Base-by-base conservation (phyloP, 1,140 invertebrate genomes). In the Leptoteleia sp. region DNA sequence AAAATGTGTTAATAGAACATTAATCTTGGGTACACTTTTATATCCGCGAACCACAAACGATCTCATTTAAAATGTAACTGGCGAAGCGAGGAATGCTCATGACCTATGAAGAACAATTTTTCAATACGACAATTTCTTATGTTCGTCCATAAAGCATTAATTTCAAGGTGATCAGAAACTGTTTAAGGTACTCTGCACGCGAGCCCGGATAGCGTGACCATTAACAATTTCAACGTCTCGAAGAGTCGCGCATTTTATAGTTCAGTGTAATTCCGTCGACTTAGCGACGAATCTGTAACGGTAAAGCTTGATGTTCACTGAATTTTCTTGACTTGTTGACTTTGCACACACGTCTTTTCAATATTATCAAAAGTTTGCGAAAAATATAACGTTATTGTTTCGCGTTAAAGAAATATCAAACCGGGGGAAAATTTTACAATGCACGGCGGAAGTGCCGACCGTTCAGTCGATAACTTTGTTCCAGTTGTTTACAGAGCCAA, bases 211-310 rank as follows among this genome's bases (percentile, higher is more conserved):
- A 12, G 37, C 68, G 68, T 72, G 68, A 72, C 47, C 19, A 27
- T 35, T 45, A 13, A 50, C 35, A 64, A 48, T 57, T 57, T 71
- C 29, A 50, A 29, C 31, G 59, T 35, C 43, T 15, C 37, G 17
- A 38, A 52, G 17, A 54, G 31, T 11, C n/a, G 22, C 25, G 27
- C 33, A 42, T 19, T 31, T 55, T 47, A 45, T 35, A 13, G 19
- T 64, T 8, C 22, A 50, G 42, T 57, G 38, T 70, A 62, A 55
- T 64, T 70, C 47, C 57, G 55, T 43, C 48, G 33, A 76, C 57
- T 76, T 64, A 54, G 47, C 19, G 64, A 70, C 57, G 64, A 25
- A 40, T 55, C n/a, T 16, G 16, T 76, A 70, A 76, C 57, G 64
- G 72, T 68, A 59, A 65, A 19, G 15, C 35, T 25, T 45, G 43